Conservation (phyloP, 2,113 vertebrate genomes). For the Progne subis region DNA sequence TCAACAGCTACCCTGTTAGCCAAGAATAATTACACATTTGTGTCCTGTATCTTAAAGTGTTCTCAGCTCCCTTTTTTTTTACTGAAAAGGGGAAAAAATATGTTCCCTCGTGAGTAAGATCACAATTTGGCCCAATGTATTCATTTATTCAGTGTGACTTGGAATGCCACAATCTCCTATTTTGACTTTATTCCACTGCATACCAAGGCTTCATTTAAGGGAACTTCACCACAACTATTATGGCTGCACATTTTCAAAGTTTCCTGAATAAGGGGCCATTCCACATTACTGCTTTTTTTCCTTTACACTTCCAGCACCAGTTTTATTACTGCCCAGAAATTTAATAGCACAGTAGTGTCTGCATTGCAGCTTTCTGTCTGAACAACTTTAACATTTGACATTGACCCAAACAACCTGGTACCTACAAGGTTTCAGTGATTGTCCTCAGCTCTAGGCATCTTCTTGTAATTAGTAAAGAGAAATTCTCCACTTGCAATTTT, state of each 20-base stretch:
- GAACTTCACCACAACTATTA: constrained; percentile 52
- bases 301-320: constrained; percentile 13
- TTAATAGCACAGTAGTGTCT: background rate
- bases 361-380: background rate
- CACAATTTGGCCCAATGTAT: constrained; percentile 44
- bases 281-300: constrained; percentile 32
- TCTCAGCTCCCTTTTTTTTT: constrained; percentile 3
- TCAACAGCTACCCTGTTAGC: constrained; percentile 68
- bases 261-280: constrained; percentile 33
- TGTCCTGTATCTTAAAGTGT: constrained; percentile 65
- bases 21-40: constrained; percentile 70
- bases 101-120: constrained; percentile 46
- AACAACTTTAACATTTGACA: background rate
- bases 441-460: background rate
- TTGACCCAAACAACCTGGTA: background rate
- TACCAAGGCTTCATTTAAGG: constrained; percentile 47
- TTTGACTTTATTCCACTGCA: constrained; percentile 56
- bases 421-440: background rate
- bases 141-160: constrained; percentile 56
- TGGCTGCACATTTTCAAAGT: constrained; percentile 56
- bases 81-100: background rate
- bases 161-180: constrained; percentile 47
- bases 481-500: background rate
- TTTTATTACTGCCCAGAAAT: constrained; percentile 42
- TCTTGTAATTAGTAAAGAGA: background rate